Conservation (phyloP, 1,140 invertebrate genomes). For the Pogonognathellus flavescens region DNA sequence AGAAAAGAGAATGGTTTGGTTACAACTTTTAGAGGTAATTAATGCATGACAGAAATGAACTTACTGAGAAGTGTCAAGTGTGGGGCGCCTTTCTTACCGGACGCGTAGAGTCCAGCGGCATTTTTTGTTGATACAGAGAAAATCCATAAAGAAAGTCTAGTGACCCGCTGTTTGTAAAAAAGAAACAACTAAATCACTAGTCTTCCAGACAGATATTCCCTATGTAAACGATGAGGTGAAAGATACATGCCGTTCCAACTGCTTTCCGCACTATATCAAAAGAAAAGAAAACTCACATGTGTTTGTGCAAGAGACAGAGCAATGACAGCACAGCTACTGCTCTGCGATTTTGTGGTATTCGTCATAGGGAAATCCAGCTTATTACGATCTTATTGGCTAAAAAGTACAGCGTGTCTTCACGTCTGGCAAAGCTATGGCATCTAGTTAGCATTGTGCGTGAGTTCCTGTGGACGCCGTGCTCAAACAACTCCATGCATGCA, state of each 20-base stretch:
- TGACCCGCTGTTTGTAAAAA: constrained; percentile 63
- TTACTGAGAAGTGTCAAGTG: not conserved
- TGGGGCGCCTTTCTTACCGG: not conserved
- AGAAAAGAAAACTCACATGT: not conserved
- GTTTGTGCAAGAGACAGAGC: not conserved
- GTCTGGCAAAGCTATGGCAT: too few relatives aligned
- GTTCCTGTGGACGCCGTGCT: too few relatives aligned
- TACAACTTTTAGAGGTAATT: not conserved
- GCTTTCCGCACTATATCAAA: not conserved
- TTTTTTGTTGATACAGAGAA: constrained; percentile 38
- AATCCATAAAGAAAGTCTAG: constrained; percentile 65
- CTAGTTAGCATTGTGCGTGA: too few relatives aligned
- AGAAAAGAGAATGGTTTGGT: too few relatives aligned
- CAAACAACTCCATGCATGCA: too few relatives aligned
- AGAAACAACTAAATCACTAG: constrained; percentile 66
- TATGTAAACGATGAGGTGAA: not conserved
- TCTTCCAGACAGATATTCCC: constrained; percentile 62
- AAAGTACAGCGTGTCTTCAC: too few relatives aligned
- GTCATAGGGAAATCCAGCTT: too few relatives aligned
- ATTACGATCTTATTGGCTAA: too few relatives aligned
- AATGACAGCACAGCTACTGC: too few relatives aligned
- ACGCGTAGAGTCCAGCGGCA: not conserved
- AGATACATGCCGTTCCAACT: not conserved
- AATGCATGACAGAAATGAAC: not conserved
- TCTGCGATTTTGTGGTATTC: too few relatives aligned